Percentiles rank a stretch among this genome's conserved stretches.
These are phyloP conservation scores for Mimachlamys varia DNA, from an alignment of 2,888 invertebrate species.

Conservation along the genomic window DNA sequence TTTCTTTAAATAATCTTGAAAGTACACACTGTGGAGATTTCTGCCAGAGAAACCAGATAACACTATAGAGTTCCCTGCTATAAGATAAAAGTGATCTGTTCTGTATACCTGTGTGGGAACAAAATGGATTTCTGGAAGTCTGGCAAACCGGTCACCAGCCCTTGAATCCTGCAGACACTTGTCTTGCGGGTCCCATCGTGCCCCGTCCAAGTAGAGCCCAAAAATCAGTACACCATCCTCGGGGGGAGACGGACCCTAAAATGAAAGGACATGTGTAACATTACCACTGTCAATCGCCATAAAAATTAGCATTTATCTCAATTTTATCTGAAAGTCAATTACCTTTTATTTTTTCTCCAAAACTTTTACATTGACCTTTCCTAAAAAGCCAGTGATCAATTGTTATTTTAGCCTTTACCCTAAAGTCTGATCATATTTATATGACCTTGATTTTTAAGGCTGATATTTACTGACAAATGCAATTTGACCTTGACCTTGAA, in stretches of 20 bases:
- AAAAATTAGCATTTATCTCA: background rate
- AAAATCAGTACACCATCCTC: conserved; percentile 79
- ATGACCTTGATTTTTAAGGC: no score
- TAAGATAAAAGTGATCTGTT: background rate
- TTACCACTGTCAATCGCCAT: background rate
- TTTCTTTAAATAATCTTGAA: no score
- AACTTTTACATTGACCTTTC: no score
- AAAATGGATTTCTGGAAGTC: conserved; percentile 79
- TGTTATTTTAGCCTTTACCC: no score
- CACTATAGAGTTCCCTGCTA: background rate
- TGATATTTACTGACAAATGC: no score
- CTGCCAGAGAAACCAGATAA: no score
- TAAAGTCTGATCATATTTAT: no score
- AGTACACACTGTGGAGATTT: no score
- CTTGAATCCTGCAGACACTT: conserved; percentile 72
- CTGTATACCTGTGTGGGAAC: conserved; percentile 74
- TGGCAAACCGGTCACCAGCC: conserved; percentile 75
- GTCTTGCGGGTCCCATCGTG: conserved; percentile 73
- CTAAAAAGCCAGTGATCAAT: no score
- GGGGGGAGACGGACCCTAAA: conserved; percentile 65
- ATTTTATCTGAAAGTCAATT: no score
- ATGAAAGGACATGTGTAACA: background rate
- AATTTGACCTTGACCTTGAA: no score
- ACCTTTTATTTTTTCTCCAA: no score
- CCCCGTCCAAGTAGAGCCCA: conserved; percentile 80